A percentile compares a stretch with the other conserved stretches of the same genome.
phyloP scores from a whole-genome alignment of 2,797 vertebrate species.

The Tangara arthus region DNA sequence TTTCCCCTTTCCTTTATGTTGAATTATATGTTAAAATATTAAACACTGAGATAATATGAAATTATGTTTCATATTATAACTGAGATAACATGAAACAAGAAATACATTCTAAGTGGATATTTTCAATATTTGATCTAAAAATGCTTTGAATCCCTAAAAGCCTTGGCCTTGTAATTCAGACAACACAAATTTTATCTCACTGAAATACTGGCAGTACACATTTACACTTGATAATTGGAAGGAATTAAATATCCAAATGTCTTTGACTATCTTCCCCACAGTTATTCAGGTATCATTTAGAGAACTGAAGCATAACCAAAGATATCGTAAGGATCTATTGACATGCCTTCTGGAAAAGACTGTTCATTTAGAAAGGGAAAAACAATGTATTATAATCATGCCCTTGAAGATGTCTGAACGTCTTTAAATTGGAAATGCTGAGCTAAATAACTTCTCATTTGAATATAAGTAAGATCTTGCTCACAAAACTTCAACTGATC shows the following conservation, averaged over 20 bases:
- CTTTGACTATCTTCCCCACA: background rate
- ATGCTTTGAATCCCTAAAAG: background rate
- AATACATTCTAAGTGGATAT: background rate
- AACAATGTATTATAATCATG: background rate
- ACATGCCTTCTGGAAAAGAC: background rate
- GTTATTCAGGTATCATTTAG: background rate
- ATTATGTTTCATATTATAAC: no score
- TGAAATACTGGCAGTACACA: background rate
- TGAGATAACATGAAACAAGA: background rate
- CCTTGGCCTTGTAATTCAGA: background rate
- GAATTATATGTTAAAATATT: background rate
- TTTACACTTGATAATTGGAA: background rate
- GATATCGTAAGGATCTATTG: background rate
- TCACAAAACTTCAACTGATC: background rate
- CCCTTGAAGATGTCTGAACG: background rate
- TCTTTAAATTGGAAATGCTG: background rate
- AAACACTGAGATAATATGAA: background rate
- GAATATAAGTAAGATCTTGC: background rate
- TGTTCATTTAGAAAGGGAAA: background rate
- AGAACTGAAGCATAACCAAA: constrained; percentile 11
- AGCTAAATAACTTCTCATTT: background rate
- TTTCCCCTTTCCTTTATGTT: background rate
- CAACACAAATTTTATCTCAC: background rate
- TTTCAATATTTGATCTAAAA: background rate
- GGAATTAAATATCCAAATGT: background rate